Evolutionary conservation across 2,113 vertebrate genomes (phyloP).

Genomic region (Hemiprocne comata): DNA sequence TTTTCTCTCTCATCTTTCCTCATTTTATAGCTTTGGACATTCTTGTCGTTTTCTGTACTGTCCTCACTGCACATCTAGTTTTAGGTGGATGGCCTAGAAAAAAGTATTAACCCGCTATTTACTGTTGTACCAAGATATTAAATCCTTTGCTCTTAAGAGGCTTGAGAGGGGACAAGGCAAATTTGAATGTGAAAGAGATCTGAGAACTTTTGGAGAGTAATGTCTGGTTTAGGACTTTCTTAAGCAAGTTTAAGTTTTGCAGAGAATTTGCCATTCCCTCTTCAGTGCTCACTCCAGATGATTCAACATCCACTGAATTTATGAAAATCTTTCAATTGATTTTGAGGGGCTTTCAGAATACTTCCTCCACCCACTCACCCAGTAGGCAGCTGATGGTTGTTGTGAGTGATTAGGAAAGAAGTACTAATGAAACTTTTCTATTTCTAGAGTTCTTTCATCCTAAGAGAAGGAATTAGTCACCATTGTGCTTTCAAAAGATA

Average conservation of each 20-base stretch:
- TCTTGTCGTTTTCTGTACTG: neutral
- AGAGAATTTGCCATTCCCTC: neutral
- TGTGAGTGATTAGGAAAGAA: conserved; percentile 15
- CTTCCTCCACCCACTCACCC: neutral
- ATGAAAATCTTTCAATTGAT: neutral
- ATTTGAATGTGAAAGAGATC: neutral
- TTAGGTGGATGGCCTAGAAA: neutral
- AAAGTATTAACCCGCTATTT: neutral
- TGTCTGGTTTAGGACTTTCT: neutral
- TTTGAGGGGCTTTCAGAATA: conserved; percentile 2
- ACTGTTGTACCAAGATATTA: neutral
- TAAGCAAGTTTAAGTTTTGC: neutral
- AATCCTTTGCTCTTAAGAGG: neutral
- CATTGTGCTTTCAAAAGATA: neutral
- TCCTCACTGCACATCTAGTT: neutral
- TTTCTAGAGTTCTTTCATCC: neutral
- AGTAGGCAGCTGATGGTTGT: neutral
- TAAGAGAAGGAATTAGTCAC: neutral
- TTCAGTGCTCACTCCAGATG: neutral
- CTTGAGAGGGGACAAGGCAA: neutral
- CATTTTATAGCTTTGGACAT: neutral
- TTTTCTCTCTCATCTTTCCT: neutral
- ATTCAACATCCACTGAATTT: neutral
- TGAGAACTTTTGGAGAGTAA: neutral
- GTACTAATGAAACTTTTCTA: neutral